phyloP scores from a whole-genome alignment of 2,888 invertebrate genomes.

The Timema podura region DNA sequence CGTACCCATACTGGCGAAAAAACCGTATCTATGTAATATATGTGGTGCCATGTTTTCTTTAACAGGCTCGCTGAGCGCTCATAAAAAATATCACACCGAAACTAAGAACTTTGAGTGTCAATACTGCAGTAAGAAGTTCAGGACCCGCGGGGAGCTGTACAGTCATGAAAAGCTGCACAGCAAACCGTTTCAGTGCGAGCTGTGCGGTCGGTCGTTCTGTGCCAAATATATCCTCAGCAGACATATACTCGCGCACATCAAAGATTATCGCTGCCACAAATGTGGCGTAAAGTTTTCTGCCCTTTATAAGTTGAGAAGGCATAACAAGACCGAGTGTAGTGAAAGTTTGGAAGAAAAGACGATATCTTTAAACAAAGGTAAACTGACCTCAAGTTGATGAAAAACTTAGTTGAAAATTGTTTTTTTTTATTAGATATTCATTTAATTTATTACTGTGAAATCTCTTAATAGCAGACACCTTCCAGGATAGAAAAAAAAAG shows the following conservation, averaged over 20 bases:
- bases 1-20: not conserved
- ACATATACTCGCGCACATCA: not conserved
- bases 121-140: slow-evolving; percentile 1
- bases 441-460: no score
- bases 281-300: not conserved
- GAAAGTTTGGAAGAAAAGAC: no score
- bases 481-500: no score
- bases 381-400: no score
- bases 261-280: not conserved
- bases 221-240: not conserved
- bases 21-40: not conserved
- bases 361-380: no score
- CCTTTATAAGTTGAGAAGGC: no score
- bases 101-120: not conserved
- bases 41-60: not conserved
- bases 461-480: no score
- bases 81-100: not conserved
- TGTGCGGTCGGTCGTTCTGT: not conserved
- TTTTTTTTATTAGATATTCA: no score
- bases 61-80: not conserved
- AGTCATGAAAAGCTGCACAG: not conserved
- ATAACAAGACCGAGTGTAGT: no score
- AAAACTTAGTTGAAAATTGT: no score
- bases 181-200: not conserved
- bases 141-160: not conserved